Evolutionary conservation across 2,797 vertebrate genomes (phyloP), one percentile per base, ranked within the genome.

Genomic region (Gorsachius magnificus): DNA sequence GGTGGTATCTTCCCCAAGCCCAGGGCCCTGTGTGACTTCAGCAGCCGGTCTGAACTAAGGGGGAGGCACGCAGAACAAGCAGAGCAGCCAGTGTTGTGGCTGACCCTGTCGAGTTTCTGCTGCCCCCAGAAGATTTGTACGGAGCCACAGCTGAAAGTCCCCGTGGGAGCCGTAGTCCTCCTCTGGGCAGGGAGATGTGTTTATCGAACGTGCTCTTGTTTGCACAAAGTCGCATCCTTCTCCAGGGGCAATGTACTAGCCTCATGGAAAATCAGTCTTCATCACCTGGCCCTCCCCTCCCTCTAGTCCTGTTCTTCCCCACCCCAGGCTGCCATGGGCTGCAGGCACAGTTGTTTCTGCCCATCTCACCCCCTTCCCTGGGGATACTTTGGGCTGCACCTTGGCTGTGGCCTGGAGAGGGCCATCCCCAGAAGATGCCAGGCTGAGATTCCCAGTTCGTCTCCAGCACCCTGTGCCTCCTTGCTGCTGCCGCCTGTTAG

Each of bases 191-290:
- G 22, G 20, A 64, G 20, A 21, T 25, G 71, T 69, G 56, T 66
- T 91, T 93, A 95, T 84, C 84, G 89, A 95, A 90, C n/a, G 11
- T 82, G 82, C 68, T 88, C 88, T 93, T 95, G 29, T 19, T 60
- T 41, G 46, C 61, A 41, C 86, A 57, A 94, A 94, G 93, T 71
- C 64, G 38, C 6, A 64, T 28, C 61, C 38, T 69, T 91, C 74
- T 96, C 58, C 89, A 94, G 87, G 87, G 71, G 60, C 56, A 80
- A 78, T 61, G 58, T 29, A 35, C 71, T 3, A 60, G 84, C 86
- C 43, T 77, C 33, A 66, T 83, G 85, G 77, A 83, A 84, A 96
- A 83, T 71, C 36, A 66, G 46, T 89, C 61, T 41, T 4, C 21
- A 38, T 54, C 75, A 20, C 5, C 16, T 13, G 36, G 46, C 16